Evolutionary conservation across 1,140 invertebrate species (phyloP).

Genomic region (Drosophila orosa): DNA sequence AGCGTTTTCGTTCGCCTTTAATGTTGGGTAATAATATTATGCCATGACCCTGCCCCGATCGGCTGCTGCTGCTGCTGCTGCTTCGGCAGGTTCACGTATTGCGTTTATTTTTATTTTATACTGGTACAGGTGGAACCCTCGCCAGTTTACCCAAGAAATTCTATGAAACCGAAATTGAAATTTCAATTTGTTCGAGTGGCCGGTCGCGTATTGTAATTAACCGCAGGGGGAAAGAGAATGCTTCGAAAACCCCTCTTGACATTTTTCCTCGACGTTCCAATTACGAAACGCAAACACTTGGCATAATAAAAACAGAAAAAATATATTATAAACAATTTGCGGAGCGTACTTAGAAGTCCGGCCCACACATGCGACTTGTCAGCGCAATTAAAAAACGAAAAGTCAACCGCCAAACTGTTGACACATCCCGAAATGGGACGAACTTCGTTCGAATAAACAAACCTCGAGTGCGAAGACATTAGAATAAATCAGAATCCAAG

Average conservation of each 20-base stretch:
- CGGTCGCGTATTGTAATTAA: constrained; percentile 35
- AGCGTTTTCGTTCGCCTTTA: constrained; percentile 67
- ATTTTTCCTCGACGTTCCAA: constrained; percentile 73
- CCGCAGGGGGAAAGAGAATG: constrained; percentile 22
- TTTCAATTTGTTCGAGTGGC: constrained; percentile 37
- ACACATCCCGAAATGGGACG: constrained; percentile 55
- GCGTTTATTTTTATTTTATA: constrained; percentile 73
- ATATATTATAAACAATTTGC: constrained; percentile 51
- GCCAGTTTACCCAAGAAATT: constrained; percentile 15
- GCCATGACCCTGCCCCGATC: constrained; percentile 60
- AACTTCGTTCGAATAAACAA: constrained; percentile 61
- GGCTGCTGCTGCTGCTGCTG: constrained; percentile 11
- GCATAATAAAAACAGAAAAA: constrained; percentile 71
- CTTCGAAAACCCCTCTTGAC: constrained; percentile 59
- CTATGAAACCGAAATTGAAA: constrained; percentile 52
- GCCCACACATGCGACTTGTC: constrained; percentile 55
- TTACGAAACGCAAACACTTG: constrained; percentile 79
- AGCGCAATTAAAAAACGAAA: constrained; percentile 62
- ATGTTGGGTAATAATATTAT: constrained; percentile 81
- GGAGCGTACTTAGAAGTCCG: constrained; percentile 38
- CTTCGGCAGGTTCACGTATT: constrained; percentile 70
- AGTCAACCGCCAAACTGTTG: constrained; percentile 53
- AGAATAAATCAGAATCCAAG: constrained; percentile 61
- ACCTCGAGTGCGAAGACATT: constrained; percentile 50
- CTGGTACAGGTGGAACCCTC: constrained; percentile 75